Percentiles rank a stretch among this genome's conserved stretches.
Conservation (phyloP, 2,113 vertebrate genomes). For the Theristicus caerulescens region DNA sequence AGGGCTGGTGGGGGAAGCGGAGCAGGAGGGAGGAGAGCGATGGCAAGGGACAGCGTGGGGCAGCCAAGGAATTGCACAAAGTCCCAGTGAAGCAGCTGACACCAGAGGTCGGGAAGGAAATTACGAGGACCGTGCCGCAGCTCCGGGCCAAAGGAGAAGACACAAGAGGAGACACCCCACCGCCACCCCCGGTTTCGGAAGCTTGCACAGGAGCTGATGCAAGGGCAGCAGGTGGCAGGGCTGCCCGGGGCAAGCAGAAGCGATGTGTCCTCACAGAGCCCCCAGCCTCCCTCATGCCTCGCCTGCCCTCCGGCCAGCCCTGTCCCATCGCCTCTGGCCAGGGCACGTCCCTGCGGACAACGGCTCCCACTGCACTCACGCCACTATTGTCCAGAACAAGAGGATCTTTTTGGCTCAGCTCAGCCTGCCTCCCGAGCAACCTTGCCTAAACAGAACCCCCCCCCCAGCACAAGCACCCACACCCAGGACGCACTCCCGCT, state of each 20-base stretch:
- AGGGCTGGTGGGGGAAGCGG: rapidly evolving
- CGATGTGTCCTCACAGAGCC: background rate
- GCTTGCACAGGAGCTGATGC: background rate
- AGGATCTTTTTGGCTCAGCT: background rate
- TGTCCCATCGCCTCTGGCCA: background rate
- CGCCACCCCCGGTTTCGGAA: background rate
- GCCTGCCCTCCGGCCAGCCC: background rate
- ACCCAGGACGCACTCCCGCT: rapidly evolving
- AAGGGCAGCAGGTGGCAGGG: background rate
- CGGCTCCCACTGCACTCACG: background rate
- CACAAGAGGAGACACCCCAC: background rate
- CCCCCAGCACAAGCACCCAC: background rate
- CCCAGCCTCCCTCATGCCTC: rapidly evolving
- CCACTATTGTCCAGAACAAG: background rate
- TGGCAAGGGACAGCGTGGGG: background rate
- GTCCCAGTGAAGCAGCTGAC: background rate
- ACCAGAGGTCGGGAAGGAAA: background rate
- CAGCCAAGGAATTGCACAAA: background rate
- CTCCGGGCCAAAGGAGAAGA: background rate
- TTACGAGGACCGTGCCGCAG: background rate
- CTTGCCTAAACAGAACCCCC: background rate
- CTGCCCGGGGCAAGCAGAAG: rapidly evolving
- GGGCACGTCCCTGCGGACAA: rapidly evolving
- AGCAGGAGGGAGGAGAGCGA: background rate
- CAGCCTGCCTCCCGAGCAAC: background rate